Conservation (phyloP, 2,113 vertebrate species). For the Callopanchax toddi region DNA sequence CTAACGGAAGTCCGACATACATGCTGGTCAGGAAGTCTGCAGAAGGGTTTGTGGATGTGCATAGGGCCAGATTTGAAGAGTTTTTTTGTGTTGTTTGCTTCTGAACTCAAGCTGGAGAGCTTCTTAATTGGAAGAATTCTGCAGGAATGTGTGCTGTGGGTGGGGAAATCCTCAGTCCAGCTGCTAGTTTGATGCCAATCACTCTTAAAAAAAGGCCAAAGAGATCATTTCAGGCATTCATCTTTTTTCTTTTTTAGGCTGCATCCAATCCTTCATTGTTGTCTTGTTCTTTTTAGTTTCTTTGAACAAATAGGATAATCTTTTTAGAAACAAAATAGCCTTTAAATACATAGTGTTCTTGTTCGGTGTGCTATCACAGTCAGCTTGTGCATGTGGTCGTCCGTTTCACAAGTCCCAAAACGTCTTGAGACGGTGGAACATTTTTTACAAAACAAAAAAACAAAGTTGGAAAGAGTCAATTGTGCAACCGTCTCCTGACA, state of each 20-base stretch:
- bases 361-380: conserved; percentile 65
- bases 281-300: conserved; percentile 24
- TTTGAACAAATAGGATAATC: conserved; percentile 44
- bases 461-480: conserved; percentile 74
- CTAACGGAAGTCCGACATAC: conserved; percentile 26
- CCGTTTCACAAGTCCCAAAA: conserved; percentile 54
- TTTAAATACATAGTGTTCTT: conserved; percentile 55
- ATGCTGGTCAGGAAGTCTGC: conserved; percentile 43
- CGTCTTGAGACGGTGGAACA: conserved; percentile 28
- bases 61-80: conserved; percentile 50
- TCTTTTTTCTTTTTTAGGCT: conserved; percentile 32
- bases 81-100: conserved; percentile 19
- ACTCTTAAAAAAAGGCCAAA: conserved; percentile 58
- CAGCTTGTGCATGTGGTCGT: conserved; percentile 66
- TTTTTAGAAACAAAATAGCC: conserved; percentile 57
- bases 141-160: conserved; percentile 28
- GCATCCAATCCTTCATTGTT: conserved; percentile 44
- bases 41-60: conserved; percentile 56
- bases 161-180: conserved; percentile 33
- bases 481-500: conserved; percentile 69
- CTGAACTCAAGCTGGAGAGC: conserved; percentile 26
- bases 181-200: conserved; percentile 60
- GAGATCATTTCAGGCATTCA: conserved; percentile 74
- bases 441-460: conserved; percentile 42
- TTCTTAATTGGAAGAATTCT: conserved; percentile 47